Evolutionary conservation across 2,113 vertebrate species (phyloP), one percentile per base, ranked within the genome.

Genomic region (Periophthalmus modestus): DNA sequence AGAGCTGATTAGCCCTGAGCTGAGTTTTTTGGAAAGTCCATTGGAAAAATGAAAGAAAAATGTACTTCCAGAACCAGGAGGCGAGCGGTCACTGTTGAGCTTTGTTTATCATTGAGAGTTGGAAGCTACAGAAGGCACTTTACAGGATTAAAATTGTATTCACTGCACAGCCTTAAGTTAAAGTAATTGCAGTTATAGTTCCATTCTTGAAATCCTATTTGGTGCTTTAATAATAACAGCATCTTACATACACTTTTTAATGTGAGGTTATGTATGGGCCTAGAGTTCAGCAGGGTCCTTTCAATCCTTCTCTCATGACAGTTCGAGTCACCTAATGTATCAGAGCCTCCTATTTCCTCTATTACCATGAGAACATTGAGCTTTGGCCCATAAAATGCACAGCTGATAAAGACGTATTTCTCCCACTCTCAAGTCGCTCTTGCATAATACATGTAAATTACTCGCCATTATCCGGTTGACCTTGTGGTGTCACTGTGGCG

Each of bases 401-500:
- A 52, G 34, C 46, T 70, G 61, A 78, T 78, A 24, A 69, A 77
- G 73, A 77, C n/a, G 9, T n/a, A 75, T 81, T 61, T 80, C 63
- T 66, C 6, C 71, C 23, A 33, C 69, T 82, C 69, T 71, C 14
- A 71, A 24, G 21, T 71, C 66, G 34, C n/a, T 66, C 19, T 66
- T 80, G 33, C 73, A 2, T 84, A 79, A 87, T 67, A 2, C 68
- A 34, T 68, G 66, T 55, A 66, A 73, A 83, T 71, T 59, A 55
- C n/a, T 69, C 46, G 12, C 36, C 19, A 46, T 82, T 54, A 87
- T 78, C 48, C 19, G 23, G 34, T 71, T 79, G 70, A 73, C 62
- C 54, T 75, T 66, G 52, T 85, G 14, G n/a, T 81, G 55, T 59
- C 66, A 50, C 48, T 36, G 10, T 48, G 59, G 21, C 55, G 46